Evolutionary conservation across 2,113 vertebrate genomes (phyloP), one percentile per base, ranked within the genome.

Genomic region (Psammodynastes pulverulentus): DNA sequence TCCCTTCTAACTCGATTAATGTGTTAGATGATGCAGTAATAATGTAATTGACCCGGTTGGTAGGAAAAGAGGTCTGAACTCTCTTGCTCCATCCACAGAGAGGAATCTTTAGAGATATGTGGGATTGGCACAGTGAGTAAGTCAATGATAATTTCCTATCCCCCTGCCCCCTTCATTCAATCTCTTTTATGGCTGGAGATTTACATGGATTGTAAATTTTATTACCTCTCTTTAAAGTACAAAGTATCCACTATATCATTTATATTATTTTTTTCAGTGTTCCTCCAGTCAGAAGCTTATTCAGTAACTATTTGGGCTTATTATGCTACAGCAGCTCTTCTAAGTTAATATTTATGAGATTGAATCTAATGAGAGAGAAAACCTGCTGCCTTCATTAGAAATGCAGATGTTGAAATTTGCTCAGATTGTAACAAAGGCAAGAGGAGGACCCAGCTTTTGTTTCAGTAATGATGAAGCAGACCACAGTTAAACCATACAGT

Each of bases 151-250:
- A 39, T 43, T 79, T 79, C 17, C 5, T 79, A 21, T 3, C 17
- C 17, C 17, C 62, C 67, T 1, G 0, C 29, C 58, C 7, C 7
- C 24, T 56, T 13, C 3, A 8, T 34, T 51, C 39, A 24, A 51
- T 26, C 48, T 34, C n/a, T 51, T 15, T 4, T 46, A 48, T n/a
- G 21, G 17, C 34, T 84, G 48, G 26, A 56, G 24, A 88, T n/a
- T n/a, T n/a, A 45, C n/a, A 88, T n/a, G 29, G 51, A 54, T 53
- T 89, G 34, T 92, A 56, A 88, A 89, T 92, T 89, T 92, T 72
- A 89, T 92, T 89, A 58, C 0, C 19, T 29, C 79, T 6, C 91
- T 92, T 54, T 88, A 89, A 54, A 88, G 39, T 54, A 46, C 29
- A 19, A 9, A n/a, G 21, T 46, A 39, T 12, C 72, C 34, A 79